Conservation (phyloP, 2,113 vertebrate genomes). For the Hydrolagus affinis region DNA sequence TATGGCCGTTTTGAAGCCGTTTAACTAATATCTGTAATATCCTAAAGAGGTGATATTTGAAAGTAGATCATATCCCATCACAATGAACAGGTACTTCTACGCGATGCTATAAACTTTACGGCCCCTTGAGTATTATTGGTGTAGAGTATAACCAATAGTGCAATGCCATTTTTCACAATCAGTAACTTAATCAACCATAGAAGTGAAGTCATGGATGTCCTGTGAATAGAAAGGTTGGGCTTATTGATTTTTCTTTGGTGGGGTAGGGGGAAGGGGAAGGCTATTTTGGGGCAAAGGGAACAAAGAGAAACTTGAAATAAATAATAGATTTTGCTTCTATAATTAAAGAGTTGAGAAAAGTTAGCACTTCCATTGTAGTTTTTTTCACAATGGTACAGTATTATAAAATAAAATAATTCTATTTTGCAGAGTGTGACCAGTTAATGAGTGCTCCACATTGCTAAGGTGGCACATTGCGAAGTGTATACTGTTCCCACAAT, state of each 20-base stretch:
- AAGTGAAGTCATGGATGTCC: conserved; percentile 5
- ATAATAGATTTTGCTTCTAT: background rate
- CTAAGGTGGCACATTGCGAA: background rate
- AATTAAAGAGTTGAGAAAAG: background rate
- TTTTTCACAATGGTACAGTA: conserved; percentile 3
- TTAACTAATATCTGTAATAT: background rate
- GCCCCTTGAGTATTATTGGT: background rate
- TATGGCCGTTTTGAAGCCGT: background rate
- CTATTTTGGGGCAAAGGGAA: background rate
- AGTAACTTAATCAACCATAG: conserved; percentile 20
- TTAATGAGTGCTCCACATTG: too few relatives aligned
- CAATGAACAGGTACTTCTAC: conserved; percentile 4
- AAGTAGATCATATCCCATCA: background rate
- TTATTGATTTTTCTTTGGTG: background rate
- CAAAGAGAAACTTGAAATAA: background rate
- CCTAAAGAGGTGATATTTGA: conserved; percentile 10
- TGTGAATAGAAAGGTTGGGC: background rate
- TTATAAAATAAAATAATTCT: too few relatives aligned
- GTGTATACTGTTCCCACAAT: background rate
- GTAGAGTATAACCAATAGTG: background rate
- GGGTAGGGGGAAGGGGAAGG: background rate
- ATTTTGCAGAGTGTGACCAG: too few relatives aligned
- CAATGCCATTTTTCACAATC: conserved; percentile 15
- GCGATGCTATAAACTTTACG: conserved; percentile 11
- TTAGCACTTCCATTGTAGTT: background rate